Evolutionary conservation across 2,888 invertebrate species (phyloP).

Genomic region (Masnerella sp.): DNA sequence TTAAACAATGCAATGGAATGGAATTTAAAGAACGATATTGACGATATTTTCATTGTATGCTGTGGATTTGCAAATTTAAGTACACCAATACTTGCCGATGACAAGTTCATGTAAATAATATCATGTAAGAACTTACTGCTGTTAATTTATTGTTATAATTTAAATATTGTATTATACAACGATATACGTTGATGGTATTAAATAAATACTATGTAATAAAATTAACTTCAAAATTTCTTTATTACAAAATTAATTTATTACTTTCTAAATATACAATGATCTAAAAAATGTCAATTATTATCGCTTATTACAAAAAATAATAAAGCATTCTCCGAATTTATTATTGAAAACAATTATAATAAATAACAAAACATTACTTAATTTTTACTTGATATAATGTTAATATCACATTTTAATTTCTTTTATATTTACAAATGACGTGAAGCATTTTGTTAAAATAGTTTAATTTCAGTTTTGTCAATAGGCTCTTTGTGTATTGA

Average conservation of each 20-base stretch:
- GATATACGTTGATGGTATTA: neutral
- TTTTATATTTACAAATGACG: slow-evolving; percentile 2
- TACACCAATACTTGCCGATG: neutral
- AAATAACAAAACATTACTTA: neutral
- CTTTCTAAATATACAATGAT: neutral
- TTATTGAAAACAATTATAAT: neutral
- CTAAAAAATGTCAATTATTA: neutral
- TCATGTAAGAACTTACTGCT: neutral
- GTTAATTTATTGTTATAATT: neutral
- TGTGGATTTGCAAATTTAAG: neutral
- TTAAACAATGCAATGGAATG: neutral
- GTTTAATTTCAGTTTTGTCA: neutral
- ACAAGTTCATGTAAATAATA: neutral
- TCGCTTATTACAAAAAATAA: neutral
- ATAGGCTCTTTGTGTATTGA: neutral
- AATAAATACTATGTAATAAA: neutral
- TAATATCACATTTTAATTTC: neutral
- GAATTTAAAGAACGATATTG: neutral
- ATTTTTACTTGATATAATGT: neutral
- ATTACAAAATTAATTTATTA: neutral
- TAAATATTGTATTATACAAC: neutral
- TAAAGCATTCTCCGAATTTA: neutral
- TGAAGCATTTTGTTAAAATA: slow-evolving; percentile 11
- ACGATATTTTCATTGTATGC: neutral
- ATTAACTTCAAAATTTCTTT: neutral